Conservation (phyloP, 2,888 invertebrate genomes). For the Acanthosepion esculentum region DNA sequence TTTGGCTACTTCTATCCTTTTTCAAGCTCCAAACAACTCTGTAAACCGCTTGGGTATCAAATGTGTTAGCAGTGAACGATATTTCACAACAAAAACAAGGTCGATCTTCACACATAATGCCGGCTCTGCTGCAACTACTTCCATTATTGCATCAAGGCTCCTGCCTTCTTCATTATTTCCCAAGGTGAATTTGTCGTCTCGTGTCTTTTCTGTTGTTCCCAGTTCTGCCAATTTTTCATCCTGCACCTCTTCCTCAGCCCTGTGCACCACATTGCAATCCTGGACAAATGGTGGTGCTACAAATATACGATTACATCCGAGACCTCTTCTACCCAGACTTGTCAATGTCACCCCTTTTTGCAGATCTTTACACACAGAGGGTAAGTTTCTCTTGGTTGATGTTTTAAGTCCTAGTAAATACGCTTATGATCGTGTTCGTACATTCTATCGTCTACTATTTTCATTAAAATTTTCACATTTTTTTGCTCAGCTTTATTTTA, state of each 20-base stretch:
- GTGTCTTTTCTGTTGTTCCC: background rate
- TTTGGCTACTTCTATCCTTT: background rate
- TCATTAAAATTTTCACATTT: no score
- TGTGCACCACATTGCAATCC: background rate
- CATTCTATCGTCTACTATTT: no score
- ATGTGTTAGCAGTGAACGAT: background rate
- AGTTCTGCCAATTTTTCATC: background rate
- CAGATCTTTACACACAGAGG: slow-evolving; percentile 34
- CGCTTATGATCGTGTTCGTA: no score
- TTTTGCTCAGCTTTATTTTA: no score
- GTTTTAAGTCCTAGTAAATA: no score
- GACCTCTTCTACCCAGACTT: slow-evolving; percentile 36
- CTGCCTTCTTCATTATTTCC: background rate
- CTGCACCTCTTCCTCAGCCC: background rate
- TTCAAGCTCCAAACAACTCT: background rate
- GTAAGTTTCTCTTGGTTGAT: background rate
- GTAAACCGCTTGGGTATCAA: background rate
- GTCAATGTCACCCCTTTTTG: slow-evolving; percentile 40
- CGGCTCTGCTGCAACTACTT: background rate
- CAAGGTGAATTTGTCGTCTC: background rate
- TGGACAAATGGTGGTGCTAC: slow-evolving; percentile 35
- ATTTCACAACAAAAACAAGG: background rate
- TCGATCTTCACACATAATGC: background rate
- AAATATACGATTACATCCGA: background rate
- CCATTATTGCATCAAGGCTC: background rate